Evolutionary conservation across 2,797 vertebrate genomes (phyloP).

Genomic region (Sebastes nivosus): DNA sequence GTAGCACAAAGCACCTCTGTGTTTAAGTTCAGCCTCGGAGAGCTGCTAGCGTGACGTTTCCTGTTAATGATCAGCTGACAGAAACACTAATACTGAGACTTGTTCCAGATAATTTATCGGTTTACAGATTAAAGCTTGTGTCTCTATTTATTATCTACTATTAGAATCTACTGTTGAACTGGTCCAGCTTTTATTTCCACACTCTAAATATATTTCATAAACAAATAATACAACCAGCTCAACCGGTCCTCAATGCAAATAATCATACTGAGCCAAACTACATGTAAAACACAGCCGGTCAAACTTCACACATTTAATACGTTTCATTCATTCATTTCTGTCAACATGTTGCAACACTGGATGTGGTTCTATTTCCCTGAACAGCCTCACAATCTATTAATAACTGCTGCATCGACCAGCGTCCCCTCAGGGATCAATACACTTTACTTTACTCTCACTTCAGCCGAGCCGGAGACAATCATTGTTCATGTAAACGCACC

Average conservation of each 20-base stretch:
- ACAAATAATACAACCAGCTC: background rate
- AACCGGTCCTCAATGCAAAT: background rate
- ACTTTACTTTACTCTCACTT: background rate
- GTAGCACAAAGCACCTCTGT: background rate
- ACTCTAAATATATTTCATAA: background rate
- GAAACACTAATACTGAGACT: background rate
- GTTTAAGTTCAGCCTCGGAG: background rate
- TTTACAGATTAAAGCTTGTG: background rate
- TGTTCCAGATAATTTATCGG: background rate
- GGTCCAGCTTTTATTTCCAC: background rate
- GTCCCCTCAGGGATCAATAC: conserved; percentile 4
- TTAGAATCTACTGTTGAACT: background rate
- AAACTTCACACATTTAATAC: background rate
- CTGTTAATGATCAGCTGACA: background rate
- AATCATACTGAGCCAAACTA: background rate
- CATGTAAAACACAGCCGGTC: background rate
- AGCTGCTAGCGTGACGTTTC: background rate
- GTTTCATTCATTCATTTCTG: background rate
- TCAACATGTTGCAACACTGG: background rate
- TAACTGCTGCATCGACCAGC: background rate
- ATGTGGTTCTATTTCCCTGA: background rate
- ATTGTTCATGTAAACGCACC: conserved; percentile 27
- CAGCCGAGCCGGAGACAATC: background rate
- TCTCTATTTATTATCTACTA: too few relatives aligned
- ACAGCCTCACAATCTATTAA: background rate